Percentiles rank a stretch among this genome's conserved stretches.
Conservation (phyloP, 2,888 invertebrate species). For the Lasioglossum figueresi region DNA sequence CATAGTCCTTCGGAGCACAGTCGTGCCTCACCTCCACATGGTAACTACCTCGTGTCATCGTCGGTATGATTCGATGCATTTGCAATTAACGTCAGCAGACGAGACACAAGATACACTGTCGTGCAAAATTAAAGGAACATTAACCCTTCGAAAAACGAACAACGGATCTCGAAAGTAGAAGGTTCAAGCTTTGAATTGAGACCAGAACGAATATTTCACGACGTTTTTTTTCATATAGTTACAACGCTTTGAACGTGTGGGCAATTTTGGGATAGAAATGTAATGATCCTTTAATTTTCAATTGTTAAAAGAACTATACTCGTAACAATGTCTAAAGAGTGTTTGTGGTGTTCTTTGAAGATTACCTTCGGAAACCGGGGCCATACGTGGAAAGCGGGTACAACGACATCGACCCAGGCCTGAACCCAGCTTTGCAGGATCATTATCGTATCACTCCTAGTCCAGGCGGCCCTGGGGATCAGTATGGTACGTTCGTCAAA, state of each 20-base stretch:
- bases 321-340: neutral
- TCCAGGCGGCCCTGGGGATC: conserved; percentile 87
- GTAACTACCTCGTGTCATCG: conserved; percentile 63
- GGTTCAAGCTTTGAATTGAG: too few relatives aligned
- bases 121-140: neutral
- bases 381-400: conserved; percentile 87
- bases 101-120: neutral
- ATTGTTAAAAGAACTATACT: neutral
- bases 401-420: conserved; percentile 87
- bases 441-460: conserved; percentile 88
- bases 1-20: conserved; percentile 83
- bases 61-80: neutral
- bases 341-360: conserved; percentile 69
- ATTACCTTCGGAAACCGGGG: conserved; percentile 86
- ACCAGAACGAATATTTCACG: too few relatives aligned
- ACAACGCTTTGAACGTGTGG: neutral
- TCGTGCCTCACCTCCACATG: conserved; percentile 83
- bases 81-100: neutral
- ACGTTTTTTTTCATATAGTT: too few relatives aligned
- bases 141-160: too few relatives aligned
- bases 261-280: neutral
- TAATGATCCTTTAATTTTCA: neutral
- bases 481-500: conserved; percentile 84
- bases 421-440: conserved; percentile 83
- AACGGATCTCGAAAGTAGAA: too few relatives aligned